Conservation (phyloP, 2,113 vertebrate genomes). For the Cheilinus undulatus region DNA sequence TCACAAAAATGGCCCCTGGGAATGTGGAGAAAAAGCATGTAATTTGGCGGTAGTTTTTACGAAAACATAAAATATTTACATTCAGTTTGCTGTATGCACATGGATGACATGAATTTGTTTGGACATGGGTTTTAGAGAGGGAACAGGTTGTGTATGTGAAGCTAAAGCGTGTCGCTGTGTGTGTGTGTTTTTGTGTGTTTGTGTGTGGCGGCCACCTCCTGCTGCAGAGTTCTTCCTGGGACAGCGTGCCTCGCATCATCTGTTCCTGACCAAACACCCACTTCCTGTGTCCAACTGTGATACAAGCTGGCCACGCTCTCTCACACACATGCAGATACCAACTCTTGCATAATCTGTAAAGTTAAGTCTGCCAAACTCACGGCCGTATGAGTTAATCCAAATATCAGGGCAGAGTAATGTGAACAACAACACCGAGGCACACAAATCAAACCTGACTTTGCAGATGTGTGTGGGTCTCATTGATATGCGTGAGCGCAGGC, state of each 20-base stretch:
- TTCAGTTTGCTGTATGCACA: not conserved
- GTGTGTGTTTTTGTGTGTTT: not conserved
- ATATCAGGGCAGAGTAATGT: constrained; percentile 25
- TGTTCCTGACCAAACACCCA: constrained; percentile 53
- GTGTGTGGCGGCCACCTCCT: constrained; percentile 32
- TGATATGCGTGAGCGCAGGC: constrained; percentile 62
- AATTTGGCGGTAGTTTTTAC: not conserved
- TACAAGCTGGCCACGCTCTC: constrained; percentile 60
- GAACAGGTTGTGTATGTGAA: not conserved
- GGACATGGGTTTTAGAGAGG: not conserved
- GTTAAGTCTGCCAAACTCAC: no score
- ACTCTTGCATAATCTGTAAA: no score
- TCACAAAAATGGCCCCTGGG: not conserved
- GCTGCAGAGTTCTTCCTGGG: constrained; percentile 43
- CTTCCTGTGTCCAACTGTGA: constrained; percentile 71
- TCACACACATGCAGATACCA: no score
- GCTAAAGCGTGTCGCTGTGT: constrained; percentile 7
- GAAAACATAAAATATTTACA: constrained; percentile 8
- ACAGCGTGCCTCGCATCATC: constrained; percentile 50
- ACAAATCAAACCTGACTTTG: constrained; percentile 35
- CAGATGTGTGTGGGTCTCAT: constrained; percentile 44
- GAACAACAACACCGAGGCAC: constrained; percentile 26
- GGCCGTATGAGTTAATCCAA: constrained; percentile 25
- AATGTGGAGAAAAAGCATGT: not conserved
- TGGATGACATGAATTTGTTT: not conserved